Conservation (phyloP, 2,797 vertebrate genomes). For the Hippocampus kuda region DNA sequence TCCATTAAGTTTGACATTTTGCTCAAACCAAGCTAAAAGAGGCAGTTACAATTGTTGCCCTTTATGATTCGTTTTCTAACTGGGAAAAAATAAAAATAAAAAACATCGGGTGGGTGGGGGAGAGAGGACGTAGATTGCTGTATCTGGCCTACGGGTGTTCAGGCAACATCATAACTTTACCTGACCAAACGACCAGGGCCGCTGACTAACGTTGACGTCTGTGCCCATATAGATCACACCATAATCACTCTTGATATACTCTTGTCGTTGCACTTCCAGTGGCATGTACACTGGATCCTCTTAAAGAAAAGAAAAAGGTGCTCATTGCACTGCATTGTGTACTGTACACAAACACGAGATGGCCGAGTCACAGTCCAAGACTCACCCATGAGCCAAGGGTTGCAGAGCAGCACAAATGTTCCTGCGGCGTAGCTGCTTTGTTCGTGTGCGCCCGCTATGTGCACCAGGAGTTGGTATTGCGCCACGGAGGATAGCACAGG, state of each 20-base stretch:
- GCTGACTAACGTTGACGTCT: constrained; percentile 19
- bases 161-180: constrained; percentile 8
- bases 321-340: background rate
- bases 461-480: constrained; percentile 41
- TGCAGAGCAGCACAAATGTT: constrained; percentile 53
- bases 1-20: too few relatives aligned
- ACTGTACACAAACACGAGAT: background rate
- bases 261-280: constrained; percentile 33
- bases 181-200: constrained; percentile 57
- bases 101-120: too few relatives aligned
- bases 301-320: constrained; percentile 17
- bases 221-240: constrained; percentile 51
- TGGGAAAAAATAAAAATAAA: too few relatives aligned
- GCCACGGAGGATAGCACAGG: constrained; percentile 44
- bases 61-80: too few relatives aligned
- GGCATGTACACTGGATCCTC: constrained; percentile 55
- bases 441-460: constrained; percentile 8
- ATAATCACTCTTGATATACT: constrained; percentile 56
- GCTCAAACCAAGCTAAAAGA: too few relatives aligned
- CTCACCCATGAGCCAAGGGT: constrained; percentile 55
- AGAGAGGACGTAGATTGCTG: too few relatives aligned
- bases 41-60: too few relatives aligned
- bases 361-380: background rate
- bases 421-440: constrained; percentile 25
- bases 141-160: background rate